phyloP scores from a whole-genome alignment of 2,113 vertebrate genomes.

The Corythaixoides concolor region DNA sequence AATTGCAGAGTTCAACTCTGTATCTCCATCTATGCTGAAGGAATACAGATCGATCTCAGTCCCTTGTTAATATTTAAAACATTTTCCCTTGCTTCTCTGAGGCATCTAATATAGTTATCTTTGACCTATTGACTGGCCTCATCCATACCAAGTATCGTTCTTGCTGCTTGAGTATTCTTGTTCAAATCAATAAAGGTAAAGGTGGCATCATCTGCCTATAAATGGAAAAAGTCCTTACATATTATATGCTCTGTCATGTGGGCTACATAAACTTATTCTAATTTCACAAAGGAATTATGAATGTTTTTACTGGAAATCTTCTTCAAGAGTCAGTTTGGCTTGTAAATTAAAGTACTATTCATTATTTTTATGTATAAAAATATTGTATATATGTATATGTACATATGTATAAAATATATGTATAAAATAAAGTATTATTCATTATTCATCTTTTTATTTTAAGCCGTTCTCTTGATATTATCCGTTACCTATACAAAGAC shows the following conservation, averaged over 20 bases:
- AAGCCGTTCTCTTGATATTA: neutral
- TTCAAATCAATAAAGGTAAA: slow-evolving; percentile 25
- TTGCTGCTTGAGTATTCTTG: neutral
- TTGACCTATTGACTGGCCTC: slow-evolving; percentile 6
- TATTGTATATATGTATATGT: too few relatives aligned
- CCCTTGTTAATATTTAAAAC: slow-evolving; percentile 36
- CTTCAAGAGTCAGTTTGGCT: neutral
- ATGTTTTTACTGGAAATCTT: neutral
- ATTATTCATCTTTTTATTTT: too few relatives aligned
- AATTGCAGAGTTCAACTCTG: neutral
- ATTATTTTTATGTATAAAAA: too few relatives aligned
- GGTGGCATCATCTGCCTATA: neutral
- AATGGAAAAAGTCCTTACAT: neutral
- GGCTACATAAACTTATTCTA: neutral
- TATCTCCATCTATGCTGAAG: neutral
- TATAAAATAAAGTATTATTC: too few relatives aligned
- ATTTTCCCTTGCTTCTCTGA: neutral
- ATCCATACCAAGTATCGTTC: neutral
- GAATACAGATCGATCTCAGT: neutral
- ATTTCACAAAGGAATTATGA: neutral
- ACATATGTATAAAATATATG: too few relatives aligned
- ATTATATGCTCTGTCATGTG: neutral
- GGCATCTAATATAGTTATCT: slow-evolving; percentile 19
- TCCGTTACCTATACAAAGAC: neutral
- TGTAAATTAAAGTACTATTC: too few relatives aligned